Conservation (phyloP, 2,113 vertebrate genomes). For the Rhynchopsitta pachyrhyncha region DNA sequence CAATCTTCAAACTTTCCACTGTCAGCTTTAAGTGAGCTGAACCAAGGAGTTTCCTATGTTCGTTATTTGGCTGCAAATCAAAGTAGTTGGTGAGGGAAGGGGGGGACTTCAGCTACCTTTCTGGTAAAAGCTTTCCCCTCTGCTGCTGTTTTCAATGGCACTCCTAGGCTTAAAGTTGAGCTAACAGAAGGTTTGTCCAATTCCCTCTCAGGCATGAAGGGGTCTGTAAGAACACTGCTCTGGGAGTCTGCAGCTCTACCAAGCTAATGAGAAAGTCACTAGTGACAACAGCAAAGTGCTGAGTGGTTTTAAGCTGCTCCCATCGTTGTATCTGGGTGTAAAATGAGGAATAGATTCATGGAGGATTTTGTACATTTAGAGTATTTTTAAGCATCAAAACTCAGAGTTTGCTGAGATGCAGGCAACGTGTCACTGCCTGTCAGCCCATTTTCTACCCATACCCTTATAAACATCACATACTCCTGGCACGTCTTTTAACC, state of each 20-base stretch:
- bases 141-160: background rate
- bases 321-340: background rate
- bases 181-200: background rate
- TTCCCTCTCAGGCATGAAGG: background rate
- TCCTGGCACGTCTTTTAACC: background rate
- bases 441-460: background rate
- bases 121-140: background rate
- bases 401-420: background rate
- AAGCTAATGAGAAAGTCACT: background rate
- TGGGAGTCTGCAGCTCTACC: background rate
- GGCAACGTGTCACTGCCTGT: background rate
- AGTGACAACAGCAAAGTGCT: background rate
- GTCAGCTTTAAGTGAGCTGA: constrained; percentile 14
- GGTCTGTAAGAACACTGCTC: background rate
- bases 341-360: background rate
- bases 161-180: background rate
- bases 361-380: background rate
- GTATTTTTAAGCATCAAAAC: background rate
- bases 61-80: background rate
- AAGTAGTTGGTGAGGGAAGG: background rate
- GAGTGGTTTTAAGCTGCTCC: background rate
- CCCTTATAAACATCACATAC: background rate
- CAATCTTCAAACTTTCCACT: constrained; percentile 30
- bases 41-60: constrained; percentile 39
- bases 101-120: background rate